phyloP scores from a whole-genome alignment of 2,797 vertebrate genomes.

The Poecilia picta region DNA sequence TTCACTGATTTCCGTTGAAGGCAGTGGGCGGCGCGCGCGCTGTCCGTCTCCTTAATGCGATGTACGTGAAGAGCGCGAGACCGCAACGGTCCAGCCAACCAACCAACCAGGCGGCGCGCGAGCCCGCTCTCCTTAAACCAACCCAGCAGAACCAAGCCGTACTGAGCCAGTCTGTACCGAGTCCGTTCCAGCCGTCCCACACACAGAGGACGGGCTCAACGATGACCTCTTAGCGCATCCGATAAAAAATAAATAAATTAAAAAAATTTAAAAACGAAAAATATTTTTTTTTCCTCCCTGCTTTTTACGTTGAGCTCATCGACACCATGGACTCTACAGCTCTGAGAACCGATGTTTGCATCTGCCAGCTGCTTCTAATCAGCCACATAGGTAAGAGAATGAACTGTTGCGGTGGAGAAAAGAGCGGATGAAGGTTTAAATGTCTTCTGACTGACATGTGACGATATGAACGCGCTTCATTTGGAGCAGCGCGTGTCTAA shows the following conservation, averaged over 20 bases:
- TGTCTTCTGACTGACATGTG: neutral
- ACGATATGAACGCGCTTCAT: slow-evolving; percentile 6
- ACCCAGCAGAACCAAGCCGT: slow-evolving; percentile 26
- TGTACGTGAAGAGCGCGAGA: slow-evolving; percentile 41
- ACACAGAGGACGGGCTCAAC: slow-evolving; percentile 41
- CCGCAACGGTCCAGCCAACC: slow-evolving; percentile 9
- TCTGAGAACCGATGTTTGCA: slow-evolving; percentile 70
- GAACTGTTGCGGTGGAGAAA: slow-evolving; percentile 4
- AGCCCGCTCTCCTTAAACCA: slow-evolving; percentile 31
- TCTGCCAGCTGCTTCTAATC: slow-evolving; percentile 84
- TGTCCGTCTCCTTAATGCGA: slow-evolving; percentile 37
- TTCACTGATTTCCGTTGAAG: slow-evolving; percentile 48
- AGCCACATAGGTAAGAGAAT: slow-evolving; percentile 86
- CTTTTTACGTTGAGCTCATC: slow-evolving; percentile 18
- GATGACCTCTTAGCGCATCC: slow-evolving; percentile 68
- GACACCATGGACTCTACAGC: slow-evolving; percentile 79
- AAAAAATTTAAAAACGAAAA: neutral
- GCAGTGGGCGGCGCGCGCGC: slow-evolving; percentile 77
- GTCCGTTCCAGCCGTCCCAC: neutral
- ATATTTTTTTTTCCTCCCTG: neutral
- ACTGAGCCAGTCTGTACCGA: slow-evolving; percentile 5
- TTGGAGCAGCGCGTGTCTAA: slow-evolving; percentile 10
- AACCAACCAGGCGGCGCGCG: slow-evolving; percentile 39
- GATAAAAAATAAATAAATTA: neutral
- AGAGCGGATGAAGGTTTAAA: neutral